These are phyloP conservation scores for Drosophila biarmipes DNA, from an alignment of 1,140 invertebrate genomes.

Conservation along the genomic window DNA sequence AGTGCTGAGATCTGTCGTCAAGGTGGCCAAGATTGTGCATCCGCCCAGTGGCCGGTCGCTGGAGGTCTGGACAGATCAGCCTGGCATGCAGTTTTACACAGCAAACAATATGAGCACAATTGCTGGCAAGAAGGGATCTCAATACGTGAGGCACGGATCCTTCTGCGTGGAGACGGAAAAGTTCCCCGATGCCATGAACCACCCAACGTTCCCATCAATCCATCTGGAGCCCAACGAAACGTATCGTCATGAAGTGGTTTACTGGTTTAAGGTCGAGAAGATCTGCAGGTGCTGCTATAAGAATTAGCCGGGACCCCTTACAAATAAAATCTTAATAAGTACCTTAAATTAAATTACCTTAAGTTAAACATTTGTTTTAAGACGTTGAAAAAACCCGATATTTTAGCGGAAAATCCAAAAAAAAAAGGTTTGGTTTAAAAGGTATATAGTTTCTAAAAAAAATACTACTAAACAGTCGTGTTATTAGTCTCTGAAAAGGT, in stretches of 20 bases:
- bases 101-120: background rate
- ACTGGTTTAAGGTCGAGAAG: slow-evolving; percentile 7
- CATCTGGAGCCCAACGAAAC: background rate
- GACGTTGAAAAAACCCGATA: no score
- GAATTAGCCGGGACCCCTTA: background rate
- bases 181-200: slow-evolving; percentile 1
- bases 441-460: no score
- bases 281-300: slow-evolving; percentile 8
- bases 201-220: background rate
- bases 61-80: slow-evolving; percentile 6
- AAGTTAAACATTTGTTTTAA: no score
- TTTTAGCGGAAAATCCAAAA: no score
- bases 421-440: no score
- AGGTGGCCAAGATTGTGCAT: slow-evolving; percentile 8
- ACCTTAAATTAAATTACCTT: no score
- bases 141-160: background rate
- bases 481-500: no score
- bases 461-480: no score
- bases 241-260: background rate
- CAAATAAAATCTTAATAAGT: background rate
- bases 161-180: slow-evolving; percentile 1
- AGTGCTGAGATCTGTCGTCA: background rate
- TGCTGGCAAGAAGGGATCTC: background rate
- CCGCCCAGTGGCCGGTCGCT: background rate
- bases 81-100: background rate